These are phyloP conservation scores for Margaritifera margaritifera DNA, from an alignment of 2,888 invertebrate species.

Conservation along the genomic window DNA sequence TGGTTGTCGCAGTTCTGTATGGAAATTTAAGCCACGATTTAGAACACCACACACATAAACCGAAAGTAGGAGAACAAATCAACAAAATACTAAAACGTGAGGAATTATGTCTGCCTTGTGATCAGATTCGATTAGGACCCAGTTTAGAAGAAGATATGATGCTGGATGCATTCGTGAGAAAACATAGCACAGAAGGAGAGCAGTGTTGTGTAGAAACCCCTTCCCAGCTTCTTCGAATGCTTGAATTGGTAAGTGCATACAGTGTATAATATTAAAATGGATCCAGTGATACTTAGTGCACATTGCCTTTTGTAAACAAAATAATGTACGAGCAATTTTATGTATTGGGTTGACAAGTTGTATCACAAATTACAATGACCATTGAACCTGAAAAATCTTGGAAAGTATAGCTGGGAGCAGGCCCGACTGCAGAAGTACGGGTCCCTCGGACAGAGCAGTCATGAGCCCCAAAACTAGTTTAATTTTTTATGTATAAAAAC, in stretches of 20 bases:
- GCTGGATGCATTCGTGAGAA: slow-evolving; percentile 55
- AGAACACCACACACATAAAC: slow-evolving; percentile 58
- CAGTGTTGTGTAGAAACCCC: slow-evolving; percentile 65
- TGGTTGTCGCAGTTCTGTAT: slow-evolving; percentile 55
- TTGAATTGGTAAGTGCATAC: slow-evolving; percentile 55
- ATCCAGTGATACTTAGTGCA: background rate
- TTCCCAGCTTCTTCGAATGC: slow-evolving; percentile 50
- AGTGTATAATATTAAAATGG: background rate
- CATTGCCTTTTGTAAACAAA: too few species aligned
- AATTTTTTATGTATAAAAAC: too few species aligned
- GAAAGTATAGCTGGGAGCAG: too few species aligned
- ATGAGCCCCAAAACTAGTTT: too few species aligned
- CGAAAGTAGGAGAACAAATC: slow-evolving; percentile 63
- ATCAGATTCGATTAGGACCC: slow-evolving; percentile 57
- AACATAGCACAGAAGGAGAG: slow-evolving; percentile 41
- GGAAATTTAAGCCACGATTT: slow-evolving; percentile 60
- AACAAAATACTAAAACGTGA: slow-evolving; percentile 58
- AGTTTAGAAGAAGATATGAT: slow-evolving; percentile 58
- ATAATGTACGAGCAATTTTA: too few species aligned
- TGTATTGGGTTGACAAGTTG: too few species aligned
- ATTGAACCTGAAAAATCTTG: too few species aligned
- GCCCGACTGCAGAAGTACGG: too few species aligned
- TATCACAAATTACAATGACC: too few species aligned
- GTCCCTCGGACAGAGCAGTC: too few species aligned
- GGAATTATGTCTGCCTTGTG: slow-evolving; percentile 60